Base-by-base conservation (phyloP, 2,888 invertebrate genomes). In the Drosophila phalerata region DNA sequence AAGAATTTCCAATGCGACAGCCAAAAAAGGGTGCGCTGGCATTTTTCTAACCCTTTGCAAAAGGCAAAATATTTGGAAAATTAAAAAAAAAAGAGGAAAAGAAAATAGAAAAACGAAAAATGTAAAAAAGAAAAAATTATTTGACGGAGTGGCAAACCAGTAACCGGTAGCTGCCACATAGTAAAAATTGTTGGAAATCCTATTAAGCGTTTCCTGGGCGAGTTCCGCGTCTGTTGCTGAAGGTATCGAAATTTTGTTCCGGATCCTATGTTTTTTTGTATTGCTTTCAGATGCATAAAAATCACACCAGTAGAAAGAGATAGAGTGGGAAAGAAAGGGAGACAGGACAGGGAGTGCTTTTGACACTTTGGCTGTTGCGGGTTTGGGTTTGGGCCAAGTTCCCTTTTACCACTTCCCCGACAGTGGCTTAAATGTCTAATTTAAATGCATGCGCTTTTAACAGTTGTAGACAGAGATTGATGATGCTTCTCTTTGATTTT, bases 391-490 rank as follows among this genome's bases (percentile, higher is more conserved):
- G 71, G 52, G 47, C 55, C 40, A 56, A 58, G 43, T 40, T 66
- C 45, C 68, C 60, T 45, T 47, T 49, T 47, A 22, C 22, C 32
- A 40, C 32, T 43, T 38, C 17, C n/a, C 60, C 64, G 57, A 15
- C 58, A 62, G 71, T 82, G 75, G 75, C 84, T 89, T 90, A 91
- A 91, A 91, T 91, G 91, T 91, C 89, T 91, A 91, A 91, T 91
- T 91, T 91, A 91, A 90, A 91, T 91, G 91, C 91, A 91, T 91
- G 90, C 88, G 85, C 83, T 89, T 85, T 90, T 87, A 86, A 88
- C 85, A 86, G 85, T 69, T 69, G 77, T 72, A 66, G 89, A 91
- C 90, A 91, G 89, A 90, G 91, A 90, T 90, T 90, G 91, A 91
- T 90, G 90, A 90, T 63, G 32, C 28, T 42, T 57, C 38, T 48